Base-by-base conservation (phyloP, 1,140 invertebrate genomes). In the Leptinotarsa undecemlineata region DNA sequence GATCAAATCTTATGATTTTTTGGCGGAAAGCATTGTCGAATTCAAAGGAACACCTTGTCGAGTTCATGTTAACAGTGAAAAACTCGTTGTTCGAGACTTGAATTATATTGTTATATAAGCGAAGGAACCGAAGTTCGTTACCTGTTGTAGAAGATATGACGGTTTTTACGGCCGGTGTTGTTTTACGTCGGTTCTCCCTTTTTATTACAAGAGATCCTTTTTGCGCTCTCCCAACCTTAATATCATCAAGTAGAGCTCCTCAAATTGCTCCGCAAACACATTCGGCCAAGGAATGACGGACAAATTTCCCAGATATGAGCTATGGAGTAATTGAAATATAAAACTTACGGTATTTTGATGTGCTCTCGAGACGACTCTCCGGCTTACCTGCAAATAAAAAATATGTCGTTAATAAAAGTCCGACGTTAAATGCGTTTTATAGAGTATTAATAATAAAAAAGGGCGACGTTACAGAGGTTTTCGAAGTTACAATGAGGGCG, bases 121-220 rank as follows among this genome's bases (percentile, higher is more conserved):
- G 42, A 19, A n/a, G 42, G 42, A n/a, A 20, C 14, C 63, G 20
- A 26, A 71, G 51, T 72, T 72, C 71, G 71, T 72, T 72, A 72
- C 71, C 71, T 72, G 71, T 72, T 48, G 71, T 57, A 20, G 26
- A 64, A 72, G 60, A 72, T 72, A 72, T 72, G 71, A 72, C 71
- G 19, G 60, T 72, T 72, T 72, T 72, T 72, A 72, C 51, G 26
- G 57, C 71, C 62, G 20, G n/a, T 62, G 60, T 72, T 72, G 61
- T 72, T 72, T 72, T 72, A 72, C 71, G 60, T 51, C 33, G 42
- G 26, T 51, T 72, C 62, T 64, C 42, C 33, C 60, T 33, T 60
- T 72, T 72, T 70, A 62, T 72, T 62, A 62, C 33, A 48, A 21
- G 57, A 17, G 67, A 42, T 48, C 68, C 68, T 63, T 72, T 64